Evolutionary conservation across 1,140 invertebrate genomes (phyloP), one percentile per base, ranked within the genome.

Genomic region (Schlechtendalia chinensis): DNA sequence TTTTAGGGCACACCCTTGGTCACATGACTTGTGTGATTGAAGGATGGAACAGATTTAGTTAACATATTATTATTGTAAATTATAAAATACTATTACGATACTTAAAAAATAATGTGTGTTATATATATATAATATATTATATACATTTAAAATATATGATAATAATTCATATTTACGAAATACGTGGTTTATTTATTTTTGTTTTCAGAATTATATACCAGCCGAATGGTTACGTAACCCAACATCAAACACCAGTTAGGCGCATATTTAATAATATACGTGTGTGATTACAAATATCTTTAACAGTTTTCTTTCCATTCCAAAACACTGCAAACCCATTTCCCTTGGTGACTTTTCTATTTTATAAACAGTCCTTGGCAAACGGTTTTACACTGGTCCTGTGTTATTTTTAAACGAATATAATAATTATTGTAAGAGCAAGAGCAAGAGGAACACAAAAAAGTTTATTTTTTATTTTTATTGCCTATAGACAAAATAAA

Each of bases 401-500:
- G 39, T 32, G 29, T 45, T 77, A 77, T 58, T 58, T 58, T 58
- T 59, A 77, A 54, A 77, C 39, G 12, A 58, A 56, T 58, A 59
- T 5, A n/a, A 59, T 5, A n/a, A 65, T 11, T 61, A 27, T 74
- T 77, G 45, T 24, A 77, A 29, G 22, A 69, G 22, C 17, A 14
- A 50, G 22, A 17, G n/a, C 17, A 77, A 77, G 58, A 77, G 12
- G 29, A 39, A 59, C 32, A 39, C 32, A 39, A 74, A 72, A 72
- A 72, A 54, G 29, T n/a, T 74, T 29, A 39, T n/a, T 58, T 77
- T 77, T 45, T 56, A 22, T 45, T 59, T 77, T 32, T 77, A 77
- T 77, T 77, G 72, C 72, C 72, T 59, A 75, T 32, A 14, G 29
- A 59, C n/a, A 77, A 39, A 75, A 58, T 5, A 77, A 77, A 45